Conservation (phyloP, 2,113 vertebrate genomes). For the Leptobrachium leishanense region DNA sequence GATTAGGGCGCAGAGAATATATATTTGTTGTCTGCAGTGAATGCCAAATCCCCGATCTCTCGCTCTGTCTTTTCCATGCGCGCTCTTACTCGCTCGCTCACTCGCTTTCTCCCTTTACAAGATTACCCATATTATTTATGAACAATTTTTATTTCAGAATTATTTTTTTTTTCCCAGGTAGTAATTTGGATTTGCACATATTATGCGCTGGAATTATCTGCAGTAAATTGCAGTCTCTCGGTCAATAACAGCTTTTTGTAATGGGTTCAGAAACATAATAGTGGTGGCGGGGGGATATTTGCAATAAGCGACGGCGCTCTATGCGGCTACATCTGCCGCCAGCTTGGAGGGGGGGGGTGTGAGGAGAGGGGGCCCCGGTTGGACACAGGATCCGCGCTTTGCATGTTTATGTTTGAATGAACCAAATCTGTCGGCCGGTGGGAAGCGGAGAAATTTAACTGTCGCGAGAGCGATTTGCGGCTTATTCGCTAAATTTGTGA, state of each 20-base stretch:
- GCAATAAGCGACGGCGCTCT: no score
- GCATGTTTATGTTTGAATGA: no score
- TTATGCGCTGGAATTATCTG: not conserved
- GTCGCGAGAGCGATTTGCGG: no score
- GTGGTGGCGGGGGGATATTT: not conserved
- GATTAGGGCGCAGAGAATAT: not conserved
- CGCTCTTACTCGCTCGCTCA: not conserved
- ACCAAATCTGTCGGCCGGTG: no score
- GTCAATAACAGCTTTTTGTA: not conserved
- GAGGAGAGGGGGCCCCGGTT: no score
- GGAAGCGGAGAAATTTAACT: no score
- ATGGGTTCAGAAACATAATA: not conserved
- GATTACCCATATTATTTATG: not conserved
- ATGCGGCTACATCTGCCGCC: no score
- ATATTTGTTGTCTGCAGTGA: not conserved
- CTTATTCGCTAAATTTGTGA: no score
- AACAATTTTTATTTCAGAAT: not conserved
- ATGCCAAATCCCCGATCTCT: not conserved
- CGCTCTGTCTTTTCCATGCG: not conserved
- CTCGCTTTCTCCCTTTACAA: not conserved
- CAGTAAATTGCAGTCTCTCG: not conserved
- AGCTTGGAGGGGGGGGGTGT: no score
- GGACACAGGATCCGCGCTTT: no score
- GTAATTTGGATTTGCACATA: not conserved
- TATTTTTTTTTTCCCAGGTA: no score